Evolutionary conservation across 37 sponge, comb jelly and placozoan genomes (phyloP), one percentile per base, ranked within the genome.

Genomic region (Haliclona indistincta): DNA sequence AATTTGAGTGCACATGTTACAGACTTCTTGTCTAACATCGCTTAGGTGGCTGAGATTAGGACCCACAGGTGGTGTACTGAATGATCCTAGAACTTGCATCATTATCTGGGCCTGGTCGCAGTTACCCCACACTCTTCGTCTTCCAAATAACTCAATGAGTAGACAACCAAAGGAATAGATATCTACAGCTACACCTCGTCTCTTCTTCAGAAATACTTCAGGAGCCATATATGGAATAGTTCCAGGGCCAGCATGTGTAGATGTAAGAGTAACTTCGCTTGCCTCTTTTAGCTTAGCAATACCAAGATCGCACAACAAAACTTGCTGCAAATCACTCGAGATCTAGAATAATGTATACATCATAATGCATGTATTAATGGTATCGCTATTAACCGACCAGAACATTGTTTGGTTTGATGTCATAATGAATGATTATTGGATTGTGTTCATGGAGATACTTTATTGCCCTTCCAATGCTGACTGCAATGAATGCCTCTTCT

Each of bases 321-420:
- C 73, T n/a, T 56, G 43, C 6, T 64, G 47, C 20, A 64, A 39
- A 51, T 73, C 51, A 0, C 0, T 3, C 37, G 73, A 62, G 19
- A 72, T 67, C 81, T 80, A 35, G 19, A n/a, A n/a, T 28, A 34
- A 47, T 8, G 28, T 29, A 38, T 40, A 25, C 28, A 22, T 25
- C 49, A n/a, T 20, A n/a, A 26, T 17, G 28, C n/a, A n/a, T n/a
- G n/a, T n/a, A n/a, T n/a, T 43, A 7, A 44, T n/a, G 26, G 26
- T 20, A 6, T 44, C 7, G 4, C 25, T 34, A 28, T 20, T 23
- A 28, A 73, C 78, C 54, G 51, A 82, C 82, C 67, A 82, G 37
- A 5, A 82, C 74, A 73, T 67, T 82, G 33, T 38, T 54, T 6
- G 75, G 82, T 64, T 82, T 82, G 20, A 82, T 43, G 54, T 81